These are phyloP conservation scores for Tamias sibiricus DNA, from an alignment of 2,113 vertebrate species.

Conservation along the genomic window DNA sequence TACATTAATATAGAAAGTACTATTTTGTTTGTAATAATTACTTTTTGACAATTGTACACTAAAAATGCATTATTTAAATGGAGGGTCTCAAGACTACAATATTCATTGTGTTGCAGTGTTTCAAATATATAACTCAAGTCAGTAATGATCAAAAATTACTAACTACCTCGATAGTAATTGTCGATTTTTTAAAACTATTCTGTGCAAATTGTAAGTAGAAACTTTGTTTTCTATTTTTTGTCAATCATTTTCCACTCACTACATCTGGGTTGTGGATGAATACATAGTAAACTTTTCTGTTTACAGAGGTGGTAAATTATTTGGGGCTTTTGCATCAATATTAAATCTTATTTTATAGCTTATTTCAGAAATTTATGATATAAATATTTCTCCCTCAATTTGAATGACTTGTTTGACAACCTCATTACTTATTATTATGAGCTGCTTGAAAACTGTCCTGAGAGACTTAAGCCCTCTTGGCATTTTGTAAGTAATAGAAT, in stretches of 20 bases:
- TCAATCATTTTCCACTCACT: too few species aligned
- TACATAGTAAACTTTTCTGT: background rate
- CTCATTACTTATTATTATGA: slow-evolving; percentile 66
- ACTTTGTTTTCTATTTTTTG: slow-evolving; percentile 5
- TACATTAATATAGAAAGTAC: background rate
- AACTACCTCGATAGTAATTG: too few species aligned
- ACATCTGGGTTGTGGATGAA: too few species aligned
- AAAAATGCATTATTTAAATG: slow-evolving; percentile 13
- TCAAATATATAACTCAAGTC: too few species aligned
- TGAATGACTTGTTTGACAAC: too few species aligned
- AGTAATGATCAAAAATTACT: too few species aligned
- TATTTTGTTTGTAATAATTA: too few species aligned
- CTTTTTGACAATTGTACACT: background rate
- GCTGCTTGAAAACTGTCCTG: too few species aligned
- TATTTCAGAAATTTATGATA: too few species aligned
- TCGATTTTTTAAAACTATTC: too few species aligned
- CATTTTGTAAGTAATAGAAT: slow-evolving; percentile 40
- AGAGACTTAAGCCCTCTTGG: too few species aligned
- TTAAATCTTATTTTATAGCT: slow-evolving; percentile 46
- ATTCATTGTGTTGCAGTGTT: background rate
- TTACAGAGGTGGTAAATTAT: background rate
- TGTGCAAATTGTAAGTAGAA: background rate
- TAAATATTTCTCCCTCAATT: too few species aligned
- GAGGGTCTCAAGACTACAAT: background rate
- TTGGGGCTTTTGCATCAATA: slow-evolving; percentile 14